phyloP scores from a whole-genome alignment of 2,888 invertebrate genomes.

The Tuberolachnus salignus region DNA sequence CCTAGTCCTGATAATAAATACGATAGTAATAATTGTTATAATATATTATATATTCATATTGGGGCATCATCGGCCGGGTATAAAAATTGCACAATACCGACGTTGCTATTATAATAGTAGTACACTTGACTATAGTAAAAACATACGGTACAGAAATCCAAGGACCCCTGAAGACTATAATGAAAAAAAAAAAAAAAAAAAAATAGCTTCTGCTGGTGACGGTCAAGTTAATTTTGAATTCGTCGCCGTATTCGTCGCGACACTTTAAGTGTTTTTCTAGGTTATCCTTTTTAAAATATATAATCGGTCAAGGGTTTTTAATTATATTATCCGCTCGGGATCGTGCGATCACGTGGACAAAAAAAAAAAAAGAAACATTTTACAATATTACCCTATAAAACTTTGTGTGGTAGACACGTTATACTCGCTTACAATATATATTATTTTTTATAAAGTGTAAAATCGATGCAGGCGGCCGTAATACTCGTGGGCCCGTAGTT shows the following conservation, averaged over 20 bases:
- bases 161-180: neutral
- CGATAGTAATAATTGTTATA: too few species aligned
- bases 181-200: too few species aligned
- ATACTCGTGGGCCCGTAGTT: too few species aligned
- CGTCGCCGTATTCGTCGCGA: neutral
- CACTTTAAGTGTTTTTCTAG: constrained; percentile 21
- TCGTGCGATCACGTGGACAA: constrained; percentile 1
- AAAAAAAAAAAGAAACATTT: constrained; percentile 25
- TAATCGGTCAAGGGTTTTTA: constrained; percentile 20
- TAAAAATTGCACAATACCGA: neutral
- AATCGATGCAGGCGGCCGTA: constrained; percentile 30
- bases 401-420: neutral
- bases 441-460: constrained; percentile 28
- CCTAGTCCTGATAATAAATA: too few species aligned
- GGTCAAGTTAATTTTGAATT: constrained; percentile 30
- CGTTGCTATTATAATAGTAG: neutral
- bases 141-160: neutral
- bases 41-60: too few species aligned
- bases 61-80: too few species aligned
- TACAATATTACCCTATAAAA: constrained; percentile 13
- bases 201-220: neutral
- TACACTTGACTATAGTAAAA: neutral
- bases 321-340: constrained; percentile 21
- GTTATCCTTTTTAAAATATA: constrained; percentile 12
- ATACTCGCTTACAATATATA: neutral